These are phyloP conservation scores for Drepana arcuata DNA, from an alignment of 1,140 invertebrate genomes.

Conservation along the genomic window DNA sequence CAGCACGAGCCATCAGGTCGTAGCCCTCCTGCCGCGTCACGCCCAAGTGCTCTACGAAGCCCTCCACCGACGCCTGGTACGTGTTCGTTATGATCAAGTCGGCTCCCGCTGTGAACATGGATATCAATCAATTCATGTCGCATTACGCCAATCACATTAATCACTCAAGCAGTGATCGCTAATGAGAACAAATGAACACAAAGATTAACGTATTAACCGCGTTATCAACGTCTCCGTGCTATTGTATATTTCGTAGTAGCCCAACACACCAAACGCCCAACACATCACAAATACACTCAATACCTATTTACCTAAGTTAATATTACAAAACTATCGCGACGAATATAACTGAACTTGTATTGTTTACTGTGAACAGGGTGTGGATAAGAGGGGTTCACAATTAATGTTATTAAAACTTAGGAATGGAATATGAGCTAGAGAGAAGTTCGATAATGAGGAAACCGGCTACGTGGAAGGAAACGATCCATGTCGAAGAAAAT, in stretches of 20 bases:
- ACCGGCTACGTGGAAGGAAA: conserved; percentile 32
- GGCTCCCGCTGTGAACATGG: conserved; percentile 78
- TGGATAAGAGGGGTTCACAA: conserved; percentile 51
- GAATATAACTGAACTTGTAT: conserved; percentile 44
- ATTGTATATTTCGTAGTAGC: too few species aligned
- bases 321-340: conserved; percentile 45
- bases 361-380: conserved; percentile 42
- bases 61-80: conserved; percentile 89
- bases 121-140: conserved; percentile 11
- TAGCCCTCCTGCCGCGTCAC: conserved; percentile 75
- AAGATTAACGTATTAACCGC: conserved; percentile 24
- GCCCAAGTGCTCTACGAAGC: conserved; percentile 81
- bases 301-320: too few species aligned
- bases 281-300: too few species aligned
- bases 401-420: conserved; percentile 64
- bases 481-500: conserved; percentile 51
- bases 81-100: conserved; percentile 90
- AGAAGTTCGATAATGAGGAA: conserved; percentile 36
- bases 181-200: conserved; percentile 27
- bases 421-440: conserved; percentile 31
- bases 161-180: conserved; percentile 18
- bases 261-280: too few species aligned
- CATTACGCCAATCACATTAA: conserved; percentile 17
- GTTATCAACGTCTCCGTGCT: conserved; percentile 16
- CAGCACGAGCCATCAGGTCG: conserved; percentile 79